Evolutionary conservation across 1,140 invertebrate genomes (phyloP).

Genomic region (Listronotus bonariensis): DNA sequence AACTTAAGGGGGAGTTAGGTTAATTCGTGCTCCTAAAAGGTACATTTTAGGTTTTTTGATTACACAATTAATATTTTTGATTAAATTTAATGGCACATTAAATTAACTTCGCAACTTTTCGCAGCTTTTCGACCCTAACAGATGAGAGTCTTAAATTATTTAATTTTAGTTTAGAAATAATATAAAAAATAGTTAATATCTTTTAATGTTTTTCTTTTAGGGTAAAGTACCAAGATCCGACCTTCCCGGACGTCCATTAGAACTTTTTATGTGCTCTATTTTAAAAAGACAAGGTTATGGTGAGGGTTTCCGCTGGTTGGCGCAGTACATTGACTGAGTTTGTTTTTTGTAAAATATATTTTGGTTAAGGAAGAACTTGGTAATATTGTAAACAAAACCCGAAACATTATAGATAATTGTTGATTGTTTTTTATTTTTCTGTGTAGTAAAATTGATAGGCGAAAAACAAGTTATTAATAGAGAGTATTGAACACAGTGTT

Average conservation of each 20-base stretch:
- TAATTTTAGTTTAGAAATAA: no score
- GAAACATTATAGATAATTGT: constrained; percentile 20
- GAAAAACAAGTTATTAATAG: no score
- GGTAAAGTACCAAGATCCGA: constrained; percentile 87
- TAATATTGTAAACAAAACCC: background rate
- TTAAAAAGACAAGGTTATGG: constrained; percentile 99
- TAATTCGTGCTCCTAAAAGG: no score
- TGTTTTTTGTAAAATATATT: constrained; percentile 19
- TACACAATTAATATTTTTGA: no score
- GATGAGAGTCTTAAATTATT: no score
- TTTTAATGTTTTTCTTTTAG: constrained; percentile 62
- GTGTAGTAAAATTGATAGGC: background rate
- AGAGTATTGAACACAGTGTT: no score
- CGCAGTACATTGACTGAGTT: constrained; percentile 93
- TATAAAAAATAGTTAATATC: no score
- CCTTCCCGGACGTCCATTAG: constrained; percentile 91
- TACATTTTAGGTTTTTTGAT: no score
- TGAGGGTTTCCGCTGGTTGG: constrained; percentile 99
- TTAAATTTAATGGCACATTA: no score
- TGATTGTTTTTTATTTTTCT: background rate
- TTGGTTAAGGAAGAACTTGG: constrained; percentile 22
- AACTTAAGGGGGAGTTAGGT: no score
- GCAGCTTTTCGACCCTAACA: no score
- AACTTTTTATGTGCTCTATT: constrained; percentile 99
- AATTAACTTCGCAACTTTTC: no score